Evolutionary conservation across 2,797 vertebrate genomes (phyloP).

Genomic region (Falco naumanni): DNA sequence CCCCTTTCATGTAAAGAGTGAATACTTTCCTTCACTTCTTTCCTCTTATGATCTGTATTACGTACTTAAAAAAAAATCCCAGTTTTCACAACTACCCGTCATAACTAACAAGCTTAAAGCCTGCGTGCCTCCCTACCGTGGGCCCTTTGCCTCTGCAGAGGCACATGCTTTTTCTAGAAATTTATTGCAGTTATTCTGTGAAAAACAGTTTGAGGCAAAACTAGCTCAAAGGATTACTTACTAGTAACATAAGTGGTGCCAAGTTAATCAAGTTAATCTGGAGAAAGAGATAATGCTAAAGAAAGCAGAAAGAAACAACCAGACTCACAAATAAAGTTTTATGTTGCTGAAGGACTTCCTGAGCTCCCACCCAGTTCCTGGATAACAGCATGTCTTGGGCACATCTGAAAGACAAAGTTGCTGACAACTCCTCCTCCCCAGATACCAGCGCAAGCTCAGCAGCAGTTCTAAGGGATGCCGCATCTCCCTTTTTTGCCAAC

Average conservation of each 20-base stretch:
- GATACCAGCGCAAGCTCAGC: constrained; percentile 83
- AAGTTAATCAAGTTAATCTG: neutral
- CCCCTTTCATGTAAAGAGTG: neutral
- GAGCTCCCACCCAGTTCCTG: constrained; percentile 88
- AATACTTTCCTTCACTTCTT: neutral
- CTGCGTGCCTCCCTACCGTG: fast-evolving
- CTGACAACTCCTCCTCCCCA: constrained; percentile 84
- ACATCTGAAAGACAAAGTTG: constrained; percentile 87
- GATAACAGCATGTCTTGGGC: constrained; percentile 86
- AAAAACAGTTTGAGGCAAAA: neutral
- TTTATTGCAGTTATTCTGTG: no score
- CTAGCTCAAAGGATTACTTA: neutral
- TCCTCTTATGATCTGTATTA: neutral
- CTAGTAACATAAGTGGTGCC: neutral
- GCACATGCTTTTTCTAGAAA: neutral
- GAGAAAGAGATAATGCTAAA: neutral
- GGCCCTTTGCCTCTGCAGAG: neutral
- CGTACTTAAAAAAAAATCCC: neutral
- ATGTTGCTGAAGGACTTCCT: constrained; percentile 85
- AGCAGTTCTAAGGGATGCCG: constrained; percentile 84
- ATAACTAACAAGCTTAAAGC: neutral
- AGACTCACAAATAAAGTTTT: constrained; percentile 85
- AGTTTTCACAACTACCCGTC: neutral
- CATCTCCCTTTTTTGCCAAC: constrained; percentile 90
- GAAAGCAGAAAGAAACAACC: neutral